phyloP scores from a whole-genome alignment of 1,140 invertebrate genomes.

The Tetramorium parvispinum region DNA sequence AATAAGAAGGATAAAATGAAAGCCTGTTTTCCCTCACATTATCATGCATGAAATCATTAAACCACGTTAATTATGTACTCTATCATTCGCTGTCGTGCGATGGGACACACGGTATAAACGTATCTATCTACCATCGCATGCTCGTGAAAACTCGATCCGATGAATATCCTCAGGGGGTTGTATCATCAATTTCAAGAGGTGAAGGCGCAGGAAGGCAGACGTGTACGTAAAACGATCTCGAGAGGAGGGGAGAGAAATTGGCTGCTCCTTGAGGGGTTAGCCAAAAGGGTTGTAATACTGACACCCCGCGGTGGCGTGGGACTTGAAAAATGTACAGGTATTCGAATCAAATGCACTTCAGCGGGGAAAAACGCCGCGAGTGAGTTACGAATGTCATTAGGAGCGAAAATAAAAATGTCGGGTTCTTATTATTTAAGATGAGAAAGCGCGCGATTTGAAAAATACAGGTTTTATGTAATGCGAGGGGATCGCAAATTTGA shows the following conservation, averaged over 20 bases:
- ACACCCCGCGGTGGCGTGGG: not conserved
- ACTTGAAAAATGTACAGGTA: conserved; percentile 6
- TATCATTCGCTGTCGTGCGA: not conserved
- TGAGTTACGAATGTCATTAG: not conserved
- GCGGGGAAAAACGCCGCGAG: not conserved
- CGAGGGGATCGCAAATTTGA: not conserved
- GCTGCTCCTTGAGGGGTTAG: conserved; percentile 7
- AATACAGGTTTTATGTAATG: not conserved
- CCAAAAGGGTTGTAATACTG: not conserved
- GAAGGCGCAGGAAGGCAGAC: not conserved
- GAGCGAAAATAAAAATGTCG: not conserved
- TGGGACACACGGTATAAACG: not conserved
- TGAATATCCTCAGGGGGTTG: conserved; percentile 29
- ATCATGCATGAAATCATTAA: not conserved
- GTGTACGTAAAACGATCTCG: conserved; percentile 24
- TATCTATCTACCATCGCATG: conserved; percentile 9
- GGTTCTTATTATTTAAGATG: not conserved
- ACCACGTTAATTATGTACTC: not conserved
- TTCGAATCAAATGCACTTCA: not conserved
- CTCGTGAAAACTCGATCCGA: conserved; percentile 41
- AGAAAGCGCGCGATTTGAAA: not conserved
- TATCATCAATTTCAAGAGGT: conserved; percentile 13
- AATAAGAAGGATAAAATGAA: no score
- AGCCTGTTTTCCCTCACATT: not conserved
- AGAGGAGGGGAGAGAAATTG: conserved; percentile 30